These are phyloP conservation scores for Cacajao melanocephalus DNA, from an alignment of 2,797 vertebrate genomes.

Conservation along the genomic window DNA sequence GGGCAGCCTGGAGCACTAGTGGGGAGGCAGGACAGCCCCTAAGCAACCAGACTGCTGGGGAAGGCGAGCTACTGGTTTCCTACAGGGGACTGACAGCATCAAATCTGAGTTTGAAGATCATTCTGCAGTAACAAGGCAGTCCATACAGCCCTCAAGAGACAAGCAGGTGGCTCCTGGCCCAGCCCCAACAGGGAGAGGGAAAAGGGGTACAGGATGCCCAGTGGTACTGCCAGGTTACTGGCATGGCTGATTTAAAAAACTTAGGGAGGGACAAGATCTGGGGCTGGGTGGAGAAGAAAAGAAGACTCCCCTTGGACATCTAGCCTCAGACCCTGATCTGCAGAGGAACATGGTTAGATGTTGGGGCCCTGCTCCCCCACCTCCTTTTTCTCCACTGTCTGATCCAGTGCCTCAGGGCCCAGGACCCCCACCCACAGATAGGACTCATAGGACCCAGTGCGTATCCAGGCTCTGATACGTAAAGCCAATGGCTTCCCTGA, in stretches of 20 bases:
- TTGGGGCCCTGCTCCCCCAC: too few relatives aligned
- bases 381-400: not conserved
- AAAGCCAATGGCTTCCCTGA: not conserved
- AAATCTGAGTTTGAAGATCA: not conserved
- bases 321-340: not conserved
- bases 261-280: not conserved
- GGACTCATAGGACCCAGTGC: not conserved
- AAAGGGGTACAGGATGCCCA: not conserved
- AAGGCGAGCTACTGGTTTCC: not conserved
- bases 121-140: not conserved
- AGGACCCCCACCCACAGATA: not conserved
- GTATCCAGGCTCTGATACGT: not conserved
- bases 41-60: not conserved
- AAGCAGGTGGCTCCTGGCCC: not conserved
- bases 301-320: not conserved
- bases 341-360: not conserved
- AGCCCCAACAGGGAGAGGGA: not conserved
- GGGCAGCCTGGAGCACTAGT: not conserved
- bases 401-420: not conserved
- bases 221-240: not conserved
- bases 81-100: not conserved
- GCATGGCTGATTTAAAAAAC: not conserved
- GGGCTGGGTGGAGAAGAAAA: not conserved
- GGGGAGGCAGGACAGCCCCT: not conserved
- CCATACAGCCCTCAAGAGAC: not conserved